Evolutionary conservation across 2,888 invertebrate genomes (phyloP), one percentile per base, ranked within the genome.

Genomic region (Melinopterus prodromus): DNA sequence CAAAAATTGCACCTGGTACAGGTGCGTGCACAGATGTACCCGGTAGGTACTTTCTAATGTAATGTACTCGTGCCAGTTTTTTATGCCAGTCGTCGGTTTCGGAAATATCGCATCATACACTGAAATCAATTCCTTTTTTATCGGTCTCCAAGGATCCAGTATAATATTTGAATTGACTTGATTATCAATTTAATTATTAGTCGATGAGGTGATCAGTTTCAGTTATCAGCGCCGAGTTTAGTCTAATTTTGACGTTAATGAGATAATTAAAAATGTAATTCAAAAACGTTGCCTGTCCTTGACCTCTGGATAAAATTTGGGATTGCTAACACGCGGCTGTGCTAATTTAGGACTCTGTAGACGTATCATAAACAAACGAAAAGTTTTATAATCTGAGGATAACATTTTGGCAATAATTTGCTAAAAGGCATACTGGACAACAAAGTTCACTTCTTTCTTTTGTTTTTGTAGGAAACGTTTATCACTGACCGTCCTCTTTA

Each of bases 1-100:
- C 53, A 53, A 53, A 53, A 53, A 53, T 53, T 53, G 53, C 53
- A 53, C 53, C 53, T 53, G 53, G 53, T 53, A 53, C 53, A 53
- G 53, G 53, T 53, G 53, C 53, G 53, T 53, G 53, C 53, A 53
- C 53, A 53, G 53, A 53, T 53, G 53, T 53, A 53, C 53, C 26
- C 53, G 53, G 53, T 53, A 53, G 53, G 53, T 53, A 53, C 53
- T 53, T 53, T 53, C 53, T 53, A 53, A 53, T 53, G 53, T 53
- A 53, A 53, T 53, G 53, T 53, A 53, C 53, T 53, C 53, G 53
- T 53, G 53, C 53, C 53, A 53, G 53, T 53, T 53, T 53, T 53
- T 53, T 53, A 53, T 53, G 12, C 53, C 53, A 4, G 53, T 53
- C 3, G 53, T 53, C 53, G 53, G 5, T 53, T 53, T 53, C 53